Conservation (phyloP, 2,797 vertebrate genomes). For the Acanthiza pusilla region DNA sequence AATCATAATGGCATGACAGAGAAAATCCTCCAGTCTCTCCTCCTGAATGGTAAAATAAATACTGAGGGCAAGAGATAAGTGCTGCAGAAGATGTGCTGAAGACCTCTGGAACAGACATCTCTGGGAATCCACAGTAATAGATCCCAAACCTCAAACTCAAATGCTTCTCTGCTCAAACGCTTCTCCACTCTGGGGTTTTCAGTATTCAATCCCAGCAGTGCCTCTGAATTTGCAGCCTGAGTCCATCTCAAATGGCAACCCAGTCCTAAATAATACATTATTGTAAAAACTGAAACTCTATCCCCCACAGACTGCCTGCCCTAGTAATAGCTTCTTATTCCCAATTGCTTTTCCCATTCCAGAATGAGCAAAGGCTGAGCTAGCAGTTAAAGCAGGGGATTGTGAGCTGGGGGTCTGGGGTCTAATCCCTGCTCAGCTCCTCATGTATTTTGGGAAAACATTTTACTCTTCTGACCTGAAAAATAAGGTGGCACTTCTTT, state of each 20-base stretch:
- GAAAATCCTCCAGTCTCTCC: not conserved
- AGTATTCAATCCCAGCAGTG: constrained; percentile 4
- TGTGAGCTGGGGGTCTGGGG: not conserved
- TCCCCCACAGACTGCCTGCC: constrained; percentile 34
- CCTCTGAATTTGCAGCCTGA: constrained; percentile 28
- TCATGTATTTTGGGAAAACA: not conserved
- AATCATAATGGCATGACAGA: not conserved
- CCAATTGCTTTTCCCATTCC: constrained; percentile 45
- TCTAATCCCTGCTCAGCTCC: constrained; percentile 38
- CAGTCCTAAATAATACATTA: constrained; percentile 45
- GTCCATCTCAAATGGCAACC: constrained; percentile 9
- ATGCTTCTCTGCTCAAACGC: not conserved
- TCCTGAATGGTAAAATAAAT: not conserved
- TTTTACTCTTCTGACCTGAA: not conserved
- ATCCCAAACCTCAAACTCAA: not conserved
- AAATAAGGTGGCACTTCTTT: constrained; percentile 2
- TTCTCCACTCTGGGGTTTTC: not conserved
- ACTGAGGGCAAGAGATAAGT: not conserved
- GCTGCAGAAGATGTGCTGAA: not conserved
- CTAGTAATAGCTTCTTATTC: constrained; percentile 50
- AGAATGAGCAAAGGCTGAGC: constrained; percentile 44
- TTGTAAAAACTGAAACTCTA: constrained; percentile 36
- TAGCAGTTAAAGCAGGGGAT: constrained; percentile 9
- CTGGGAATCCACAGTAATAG: constrained; percentile 8
- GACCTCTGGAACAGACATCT: not conserved